These are phyloP conservation scores for Isoperla grammatica DNA, from an alignment of 2,888 invertebrate genomes.

Conservation along the genomic window DNA sequence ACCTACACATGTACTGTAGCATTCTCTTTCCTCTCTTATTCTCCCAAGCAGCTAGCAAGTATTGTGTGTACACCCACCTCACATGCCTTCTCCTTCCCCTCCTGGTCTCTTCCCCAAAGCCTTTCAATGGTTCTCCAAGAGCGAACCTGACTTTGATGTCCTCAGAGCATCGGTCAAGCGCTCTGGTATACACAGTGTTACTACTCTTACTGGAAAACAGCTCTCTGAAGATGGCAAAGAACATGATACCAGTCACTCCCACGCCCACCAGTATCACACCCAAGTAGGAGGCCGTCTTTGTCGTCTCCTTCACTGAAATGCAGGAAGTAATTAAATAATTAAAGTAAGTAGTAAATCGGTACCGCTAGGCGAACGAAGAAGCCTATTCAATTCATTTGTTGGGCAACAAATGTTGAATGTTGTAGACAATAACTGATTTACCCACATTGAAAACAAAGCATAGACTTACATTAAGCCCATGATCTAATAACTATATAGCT, in stretches of 20 bases:
- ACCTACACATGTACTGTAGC: conserved; percentile 65
- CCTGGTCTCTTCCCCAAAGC: conserved; percentile 80
- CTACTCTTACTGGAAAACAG: conserved; percentile 84
- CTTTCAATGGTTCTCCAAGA: conserved; percentile 86
- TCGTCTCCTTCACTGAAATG: conserved; percentile 54
- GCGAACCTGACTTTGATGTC: conserved; percentile 72
- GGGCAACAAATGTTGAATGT: no score
- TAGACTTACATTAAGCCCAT: no score
- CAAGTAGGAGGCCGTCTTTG: conserved; percentile 81
- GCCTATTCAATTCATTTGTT: no score
- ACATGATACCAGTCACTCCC: conserved; percentile 74
- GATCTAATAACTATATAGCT: no score
- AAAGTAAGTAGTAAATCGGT: no score
- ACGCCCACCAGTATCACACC: conserved; percentile 75
- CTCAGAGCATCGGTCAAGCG: conserved; percentile 67
- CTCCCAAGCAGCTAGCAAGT: no score
- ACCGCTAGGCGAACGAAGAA: no score
- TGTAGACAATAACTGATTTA: no score
- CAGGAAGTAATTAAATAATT: no score
- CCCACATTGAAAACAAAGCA: no score
- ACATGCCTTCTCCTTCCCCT: conserved; percentile 79
- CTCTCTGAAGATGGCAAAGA: conserved; percentile 79
- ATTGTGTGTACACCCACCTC: conserved; percentile 43
- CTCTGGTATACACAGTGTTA: conserved; percentile 74
- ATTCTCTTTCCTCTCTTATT: no score